phyloP scores from a whole-genome alignment of 2,113 vertebrate genomes.

The Limanda limanda region DNA sequence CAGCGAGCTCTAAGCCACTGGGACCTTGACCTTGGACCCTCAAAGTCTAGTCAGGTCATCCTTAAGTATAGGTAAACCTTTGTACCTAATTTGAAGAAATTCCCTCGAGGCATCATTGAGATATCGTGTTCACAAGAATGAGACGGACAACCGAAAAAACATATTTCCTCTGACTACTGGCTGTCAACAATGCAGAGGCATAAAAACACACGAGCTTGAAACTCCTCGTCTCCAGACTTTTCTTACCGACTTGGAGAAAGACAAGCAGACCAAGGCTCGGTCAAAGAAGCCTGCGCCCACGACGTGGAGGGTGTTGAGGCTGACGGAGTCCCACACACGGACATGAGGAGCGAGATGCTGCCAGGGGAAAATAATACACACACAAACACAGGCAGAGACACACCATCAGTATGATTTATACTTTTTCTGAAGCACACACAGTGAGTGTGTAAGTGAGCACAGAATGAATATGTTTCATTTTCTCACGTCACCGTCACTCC shows the following conservation, averaged over 20 bases:
- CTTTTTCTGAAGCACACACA: background rate
- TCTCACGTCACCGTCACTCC: background rate
- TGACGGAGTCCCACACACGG: slow-evolving; percentile 98
- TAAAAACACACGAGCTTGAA: too few relatives aligned
- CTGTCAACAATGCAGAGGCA: too few relatives aligned
- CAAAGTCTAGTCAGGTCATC: too few relatives aligned
- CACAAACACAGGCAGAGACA: slow-evolving; percentile 2
- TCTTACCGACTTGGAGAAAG: slow-evolving; percentile 98
- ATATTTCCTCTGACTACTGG: too few relatives aligned
- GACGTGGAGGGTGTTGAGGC: slow-evolving; percentile 95
- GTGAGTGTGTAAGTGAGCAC: background rate
- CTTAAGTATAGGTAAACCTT: too few relatives aligned
- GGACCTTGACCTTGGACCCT: too few relatives aligned
- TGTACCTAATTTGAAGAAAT: too few relatives aligned
- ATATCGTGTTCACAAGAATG: too few relatives aligned
- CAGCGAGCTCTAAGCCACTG: too few relatives aligned
- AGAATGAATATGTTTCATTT: background rate
- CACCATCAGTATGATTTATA: slow-evolving; percentile 1
- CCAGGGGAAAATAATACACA: slow-evolving; percentile 13
- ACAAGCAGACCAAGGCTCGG: slow-evolving; percentile 92
- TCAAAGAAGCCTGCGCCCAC: slow-evolving; percentile 95
- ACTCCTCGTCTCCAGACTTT: too few relatives aligned
- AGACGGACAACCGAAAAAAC: too few relatives aligned
- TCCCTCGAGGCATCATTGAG: too few relatives aligned
- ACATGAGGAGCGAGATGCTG: slow-evolving; percentile 94